Evolutionary conservation across 1,140 invertebrate genomes (phyloP).

Genomic region (Drosophila asahinai): DNA sequence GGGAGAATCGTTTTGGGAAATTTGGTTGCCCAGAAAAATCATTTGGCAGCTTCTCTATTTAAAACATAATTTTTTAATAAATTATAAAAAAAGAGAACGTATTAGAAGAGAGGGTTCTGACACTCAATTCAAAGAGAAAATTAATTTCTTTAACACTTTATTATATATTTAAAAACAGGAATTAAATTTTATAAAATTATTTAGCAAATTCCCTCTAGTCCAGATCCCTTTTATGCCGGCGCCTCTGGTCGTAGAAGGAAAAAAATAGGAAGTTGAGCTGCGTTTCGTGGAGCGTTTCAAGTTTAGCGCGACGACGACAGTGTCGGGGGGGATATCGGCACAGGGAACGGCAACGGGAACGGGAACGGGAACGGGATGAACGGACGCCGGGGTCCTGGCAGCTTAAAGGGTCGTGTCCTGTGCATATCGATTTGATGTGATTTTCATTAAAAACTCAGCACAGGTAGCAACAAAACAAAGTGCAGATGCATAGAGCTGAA

Average conservation of each 20-base stretch:
- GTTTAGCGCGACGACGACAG: conserved; percentile 44
- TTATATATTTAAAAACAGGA: no score
- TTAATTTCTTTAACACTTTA: no score
- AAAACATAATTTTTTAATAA: no score
- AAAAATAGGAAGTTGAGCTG: conserved; percentile 10
- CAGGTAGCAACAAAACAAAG: conserved; percentile 61
- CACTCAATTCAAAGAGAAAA: no score
- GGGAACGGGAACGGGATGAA: not conserved
- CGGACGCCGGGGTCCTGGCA: conserved; percentile 8
- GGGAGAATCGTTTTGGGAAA: no score
- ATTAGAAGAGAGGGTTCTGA: no score
- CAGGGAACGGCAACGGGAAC: not conserved
- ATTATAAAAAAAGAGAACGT: no score
- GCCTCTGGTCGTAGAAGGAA: conserved; percentile 7
- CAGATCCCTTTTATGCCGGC: not conserved
- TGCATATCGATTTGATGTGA: conserved; percentile 80
- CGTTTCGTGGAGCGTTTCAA: conserved; percentile 50
- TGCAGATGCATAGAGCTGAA: not conserved
- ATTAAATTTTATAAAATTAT: not conserved
- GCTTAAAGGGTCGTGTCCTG: conserved; percentile 51
- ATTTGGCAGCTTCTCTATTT: no score
- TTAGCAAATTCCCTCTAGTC: not conserved
- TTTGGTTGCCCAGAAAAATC: not conserved
- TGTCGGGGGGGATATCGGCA: conserved; percentile 8
- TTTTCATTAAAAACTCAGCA: conserved; percentile 79